Conservation (phyloP, 2,888 invertebrate species). For the Standfussiana lucernea region DNA sequence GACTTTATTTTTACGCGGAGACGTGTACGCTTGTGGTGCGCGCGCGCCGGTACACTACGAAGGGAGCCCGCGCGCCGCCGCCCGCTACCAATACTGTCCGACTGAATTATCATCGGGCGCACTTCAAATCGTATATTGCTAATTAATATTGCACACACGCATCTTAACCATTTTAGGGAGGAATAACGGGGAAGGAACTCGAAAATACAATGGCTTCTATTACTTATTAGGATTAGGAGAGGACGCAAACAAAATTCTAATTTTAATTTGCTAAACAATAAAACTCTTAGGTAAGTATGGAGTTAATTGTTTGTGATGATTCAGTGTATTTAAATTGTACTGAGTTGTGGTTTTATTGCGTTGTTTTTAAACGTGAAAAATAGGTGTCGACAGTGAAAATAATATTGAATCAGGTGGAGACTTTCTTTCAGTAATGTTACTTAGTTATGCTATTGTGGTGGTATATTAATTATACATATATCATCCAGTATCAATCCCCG, state of each 20-base stretch:
- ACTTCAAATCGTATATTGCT: conserved; percentile 83
- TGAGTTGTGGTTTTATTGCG: conserved; percentile 30
- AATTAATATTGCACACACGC: conserved; percentile 88
- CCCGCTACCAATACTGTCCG: conserved; percentile 78
- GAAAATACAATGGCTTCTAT: conserved; percentile 81
- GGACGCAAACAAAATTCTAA: conserved; percentile 75
- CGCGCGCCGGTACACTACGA: conserved; percentile 82
- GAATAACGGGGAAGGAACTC: conserved; percentile 85
- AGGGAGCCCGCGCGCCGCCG: conserved; percentile 81
- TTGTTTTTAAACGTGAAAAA: conserved; percentile 13
- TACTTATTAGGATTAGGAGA: conserved; percentile 76
- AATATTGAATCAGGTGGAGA: conserved; percentile 35
- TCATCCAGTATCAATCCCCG: neutral
- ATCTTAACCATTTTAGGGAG: conserved; percentile 82
- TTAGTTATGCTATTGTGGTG: neutral
- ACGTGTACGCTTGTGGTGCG: conserved; percentile 87
- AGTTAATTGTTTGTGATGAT: conserved; percentile 44
- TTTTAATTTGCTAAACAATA: conserved; percentile 61
- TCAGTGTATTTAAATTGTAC: conserved; percentile 41
- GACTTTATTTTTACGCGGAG: conserved; percentile 91
- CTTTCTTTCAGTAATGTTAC: neutral
- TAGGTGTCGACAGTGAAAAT: conserved; percentile 8
- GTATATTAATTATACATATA: neutral
- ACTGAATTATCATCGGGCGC: conserved; percentile 84
- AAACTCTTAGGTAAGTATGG: conserved; percentile 51